phyloP scores from a whole-genome alignment of 2,888 invertebrate genomes.

The Melanostoma scalare region DNA sequence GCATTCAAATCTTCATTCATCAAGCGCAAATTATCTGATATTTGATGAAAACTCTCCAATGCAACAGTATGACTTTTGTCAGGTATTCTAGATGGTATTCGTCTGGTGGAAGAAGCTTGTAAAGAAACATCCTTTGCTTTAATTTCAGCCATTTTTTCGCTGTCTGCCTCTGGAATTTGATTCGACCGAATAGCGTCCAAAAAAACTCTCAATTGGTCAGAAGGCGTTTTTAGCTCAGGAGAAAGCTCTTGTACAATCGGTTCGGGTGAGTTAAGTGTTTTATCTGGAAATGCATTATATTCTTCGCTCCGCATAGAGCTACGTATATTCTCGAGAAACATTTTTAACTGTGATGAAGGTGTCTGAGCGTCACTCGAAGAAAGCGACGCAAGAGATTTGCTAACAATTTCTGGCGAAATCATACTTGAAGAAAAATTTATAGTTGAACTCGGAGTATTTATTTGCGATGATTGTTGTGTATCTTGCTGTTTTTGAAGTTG shows the following conservation, averaged over 20 bases:
- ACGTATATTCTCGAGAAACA: slow-evolving; percentile 81
- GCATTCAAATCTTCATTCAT: slow-evolving; percentile 82
- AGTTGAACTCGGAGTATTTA: slow-evolving; percentile 74
- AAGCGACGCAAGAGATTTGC: slow-evolving; percentile 79
- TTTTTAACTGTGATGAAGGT: slow-evolving; percentile 80
- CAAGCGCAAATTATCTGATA: slow-evolving; percentile 81
- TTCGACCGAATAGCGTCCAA: slow-evolving; percentile 81
- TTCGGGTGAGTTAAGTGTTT: slow-evolving; percentile 77
- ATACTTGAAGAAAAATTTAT: slow-evolving; percentile 78
- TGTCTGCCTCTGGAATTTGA: slow-evolving; percentile 80
- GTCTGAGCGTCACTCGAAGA: slow-evolving; percentile 79
- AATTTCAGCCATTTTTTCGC: slow-evolving; percentile 72
- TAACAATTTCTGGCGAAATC: slow-evolving; percentile 80
- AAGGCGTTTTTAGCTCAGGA: slow-evolving; percentile 79
- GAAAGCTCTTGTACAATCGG: slow-evolving; percentile 59
- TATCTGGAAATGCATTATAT: slow-evolving; percentile 79
- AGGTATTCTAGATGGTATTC: slow-evolving; percentile 53
- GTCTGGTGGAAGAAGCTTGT: slow-evolving; percentile 10
- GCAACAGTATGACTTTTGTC: slow-evolving; percentile 78
- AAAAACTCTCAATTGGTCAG: slow-evolving; percentile 81
- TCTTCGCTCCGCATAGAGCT: slow-evolving; percentile 81
- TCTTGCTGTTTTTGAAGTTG: slow-evolving; percentile 77
- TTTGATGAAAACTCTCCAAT: slow-evolving; percentile 81
- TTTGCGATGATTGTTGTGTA: slow-evolving; percentile 73
- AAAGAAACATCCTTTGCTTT: slow-evolving; percentile 25